These are phyloP conservation scores for Hirtodrosophila alboralis DNA, from an alignment of 2,888 invertebrate genomes.

Conservation along the genomic window DNA sequence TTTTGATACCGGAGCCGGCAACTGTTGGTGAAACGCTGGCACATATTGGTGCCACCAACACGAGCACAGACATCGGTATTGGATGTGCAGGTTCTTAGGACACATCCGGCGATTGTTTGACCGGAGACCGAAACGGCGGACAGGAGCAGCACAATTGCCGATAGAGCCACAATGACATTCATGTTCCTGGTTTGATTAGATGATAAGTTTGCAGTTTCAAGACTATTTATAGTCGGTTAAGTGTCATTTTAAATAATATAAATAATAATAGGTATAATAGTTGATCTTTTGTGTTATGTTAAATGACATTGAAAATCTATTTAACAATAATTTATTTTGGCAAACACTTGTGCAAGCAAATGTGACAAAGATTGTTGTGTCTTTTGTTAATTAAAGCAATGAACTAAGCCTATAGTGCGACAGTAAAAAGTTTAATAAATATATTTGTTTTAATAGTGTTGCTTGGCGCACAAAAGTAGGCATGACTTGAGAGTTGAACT, in stretches of 20 bases:
- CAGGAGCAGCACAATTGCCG: slow-evolving; percentile 39
- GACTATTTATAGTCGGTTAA: slow-evolving; percentile 33
- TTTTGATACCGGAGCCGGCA: slow-evolving; percentile 41
- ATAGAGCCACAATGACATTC: slow-evolving; percentile 36
- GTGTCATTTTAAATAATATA: background rate
- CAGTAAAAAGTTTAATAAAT: too few relatives aligned
- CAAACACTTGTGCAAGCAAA: slow-evolving; percentile 36
- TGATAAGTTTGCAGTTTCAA: background rate
- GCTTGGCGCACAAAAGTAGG: too few relatives aligned
- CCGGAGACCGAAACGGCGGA: slow-evolving; percentile 3
- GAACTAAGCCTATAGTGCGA: slow-evolving; percentile 16
- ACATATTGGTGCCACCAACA: too few relatives aligned
- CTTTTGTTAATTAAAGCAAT: background rate
- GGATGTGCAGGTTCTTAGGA: too few relatives aligned
- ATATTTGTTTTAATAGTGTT: too few relatives aligned
- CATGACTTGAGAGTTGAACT: too few relatives aligned
- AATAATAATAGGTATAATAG: too few relatives aligned
- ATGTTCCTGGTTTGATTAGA: slow-evolving; percentile 31
- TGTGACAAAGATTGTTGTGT: background rate
- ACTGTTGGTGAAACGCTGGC: slow-evolving; percentile 53
- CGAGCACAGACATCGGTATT: slow-evolving; percentile 41
- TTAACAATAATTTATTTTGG: background rate
- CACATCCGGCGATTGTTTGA: too few relatives aligned
- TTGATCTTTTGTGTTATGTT: slow-evolving; percentile 5
- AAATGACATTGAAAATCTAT: slow-evolving; percentile 26